Evolutionary conservation across 2,113 vertebrate species (phyloP).

Genomic region (human (Homo sapiens)): DNA sequence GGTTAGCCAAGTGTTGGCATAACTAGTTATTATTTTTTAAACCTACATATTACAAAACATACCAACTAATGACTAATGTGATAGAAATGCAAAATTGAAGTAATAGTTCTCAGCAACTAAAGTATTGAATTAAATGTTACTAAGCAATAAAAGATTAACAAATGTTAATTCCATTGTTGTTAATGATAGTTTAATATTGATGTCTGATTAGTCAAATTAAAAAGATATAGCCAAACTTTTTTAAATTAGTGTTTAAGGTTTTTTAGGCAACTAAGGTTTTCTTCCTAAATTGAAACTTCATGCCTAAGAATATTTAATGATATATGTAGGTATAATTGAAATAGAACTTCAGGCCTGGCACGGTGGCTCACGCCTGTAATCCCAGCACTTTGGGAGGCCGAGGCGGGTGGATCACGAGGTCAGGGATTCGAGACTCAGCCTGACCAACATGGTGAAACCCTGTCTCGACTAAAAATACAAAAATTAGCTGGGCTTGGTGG

Average conservation of each 20-base stretch:
- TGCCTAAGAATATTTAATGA: not conserved
- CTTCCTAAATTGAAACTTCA: constrained; percentile 19
- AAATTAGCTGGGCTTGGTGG: too few relatives aligned
- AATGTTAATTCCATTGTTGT: not conserved
- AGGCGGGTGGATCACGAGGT: too few relatives aligned
- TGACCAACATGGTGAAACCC: too few relatives aligned
- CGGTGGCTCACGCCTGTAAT: too few relatives aligned
- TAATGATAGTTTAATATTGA: not conserved
- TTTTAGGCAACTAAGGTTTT: not conserved
- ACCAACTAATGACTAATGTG: not conserved
- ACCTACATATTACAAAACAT: not conserved
- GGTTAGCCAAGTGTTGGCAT: not conserved
- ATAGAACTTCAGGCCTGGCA: not conserved
- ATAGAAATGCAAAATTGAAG: not conserved
- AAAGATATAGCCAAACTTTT: not conserved
- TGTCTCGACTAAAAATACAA: too few relatives aligned
- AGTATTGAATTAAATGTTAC: not conserved
- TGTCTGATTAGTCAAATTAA: not conserved
- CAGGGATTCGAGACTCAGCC: too few relatives aligned
- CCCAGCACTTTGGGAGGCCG: too few relatives aligned
- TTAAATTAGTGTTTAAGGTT: not conserved
- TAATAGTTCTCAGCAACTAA: not conserved
- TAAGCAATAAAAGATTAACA: not conserved
- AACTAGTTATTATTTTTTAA: constrained; percentile 2
- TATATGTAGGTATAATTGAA: not conserved